Evolutionary conservation across 2,888 invertebrate species (phyloP).

Genomic region (Myathropa florea): DNA sequence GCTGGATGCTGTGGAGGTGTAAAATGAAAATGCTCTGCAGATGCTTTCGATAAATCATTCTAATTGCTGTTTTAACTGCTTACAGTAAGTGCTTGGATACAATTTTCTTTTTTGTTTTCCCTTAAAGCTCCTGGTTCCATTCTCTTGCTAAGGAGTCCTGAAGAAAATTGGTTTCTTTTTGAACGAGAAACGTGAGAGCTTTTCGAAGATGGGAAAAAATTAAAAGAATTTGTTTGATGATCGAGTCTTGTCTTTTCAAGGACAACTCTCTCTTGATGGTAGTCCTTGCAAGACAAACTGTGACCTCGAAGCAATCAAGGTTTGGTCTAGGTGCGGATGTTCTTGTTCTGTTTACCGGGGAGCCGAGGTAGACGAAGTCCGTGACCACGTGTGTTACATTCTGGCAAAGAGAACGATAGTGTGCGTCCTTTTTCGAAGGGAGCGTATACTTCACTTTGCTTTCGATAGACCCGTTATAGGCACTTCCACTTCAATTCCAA

Average conservation of each 20-base stretch:
- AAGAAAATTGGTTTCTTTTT: neutral
- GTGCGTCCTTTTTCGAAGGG: no score
- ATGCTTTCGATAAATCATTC: slow-evolving; percentile 53
- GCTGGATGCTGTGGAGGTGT: neutral
- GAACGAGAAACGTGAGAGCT: neutral
- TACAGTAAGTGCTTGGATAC: neutral
- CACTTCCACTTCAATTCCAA: no score
- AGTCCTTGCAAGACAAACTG: neutral
- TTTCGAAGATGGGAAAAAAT: neutral
- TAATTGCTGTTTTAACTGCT: slow-evolving; percentile 52
- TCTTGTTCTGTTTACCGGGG: no score
- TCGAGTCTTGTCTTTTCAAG: neutral
- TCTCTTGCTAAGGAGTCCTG: no score
- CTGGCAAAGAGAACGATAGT: no score
- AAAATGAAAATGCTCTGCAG: neutral
- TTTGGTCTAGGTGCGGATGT: no score
- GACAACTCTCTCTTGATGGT: neutral
- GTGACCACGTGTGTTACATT: no score
- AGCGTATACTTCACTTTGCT: no score
- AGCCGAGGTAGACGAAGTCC: no score
- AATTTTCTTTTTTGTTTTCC: neutral
- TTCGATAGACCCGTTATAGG: no score
- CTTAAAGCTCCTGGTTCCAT: neutral
- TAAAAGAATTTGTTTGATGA: neutral
- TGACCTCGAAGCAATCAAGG: no score